Base-by-base conservation (phyloP, 2,113 vertebrate genomes). In the Laticauda colubrina region DNA sequence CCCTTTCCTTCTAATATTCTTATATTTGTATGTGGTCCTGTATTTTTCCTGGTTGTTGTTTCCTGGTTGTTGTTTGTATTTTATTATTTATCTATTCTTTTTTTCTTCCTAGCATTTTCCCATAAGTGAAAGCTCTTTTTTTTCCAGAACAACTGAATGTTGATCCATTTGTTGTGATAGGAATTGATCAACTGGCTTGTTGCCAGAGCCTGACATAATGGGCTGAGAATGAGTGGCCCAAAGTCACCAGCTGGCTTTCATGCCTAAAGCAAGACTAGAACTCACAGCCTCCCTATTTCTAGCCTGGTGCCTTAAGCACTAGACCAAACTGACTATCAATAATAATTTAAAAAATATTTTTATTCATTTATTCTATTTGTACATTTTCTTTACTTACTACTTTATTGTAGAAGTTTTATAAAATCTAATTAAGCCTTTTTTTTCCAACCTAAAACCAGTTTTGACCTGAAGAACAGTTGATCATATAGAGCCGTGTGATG, bases 291-390 rank as follows among this genome's bases (percentile, higher is more conserved):
- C 29, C 12, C 12, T n/a, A 12, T n/a, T 69, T 69, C 26, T 69
- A 69, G 61, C 29, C 61, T 69, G 12, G 11, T 69, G 4, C 29
- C 61, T 69, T 14, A 69, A 69, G 29, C 61, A 69, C 3, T n/a
- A 69, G 64, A 69, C 29, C 61, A 69, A 69, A 14, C 64, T 69
- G 61, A n/a, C 29, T n/a, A n/a, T 69, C 2, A 18, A 75, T 18
- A 43, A 81, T 81, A 81, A 43, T 39, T 39, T 81, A 81, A 81
- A 81, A 20, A 81, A 9, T 1, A 75, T 75, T 18, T 12, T 61
- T 93, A 53, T 45, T 93, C n/a, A 64, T 90, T 92, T 93, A 85
- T 90, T 93, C 23, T 87, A 64, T 48, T 87, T 86, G n/a, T 87
- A 53, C 81, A 21, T 93, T 90, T 93, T 85, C 53, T 93, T n/a